A percentile compares a stretch with the other conserved stretches of the same genome.
phyloP scores from a whole-genome alignment of 1,140 invertebrate species.

The Neodiprion fabricii region DNA sequence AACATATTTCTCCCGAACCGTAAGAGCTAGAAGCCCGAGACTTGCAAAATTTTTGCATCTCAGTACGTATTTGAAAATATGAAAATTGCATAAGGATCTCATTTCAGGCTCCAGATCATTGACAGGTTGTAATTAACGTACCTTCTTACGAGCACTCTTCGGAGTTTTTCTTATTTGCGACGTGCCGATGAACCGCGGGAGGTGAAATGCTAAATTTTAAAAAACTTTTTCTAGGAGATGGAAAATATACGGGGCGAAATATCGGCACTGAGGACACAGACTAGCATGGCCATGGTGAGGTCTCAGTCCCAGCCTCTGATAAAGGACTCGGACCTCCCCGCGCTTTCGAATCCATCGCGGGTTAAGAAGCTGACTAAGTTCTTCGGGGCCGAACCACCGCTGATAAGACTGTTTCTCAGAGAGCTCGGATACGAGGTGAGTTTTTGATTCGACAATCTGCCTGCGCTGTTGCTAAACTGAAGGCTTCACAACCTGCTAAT shows the following conservation, averaged over 20 bases:
- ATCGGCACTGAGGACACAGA: conserved; percentile 75
- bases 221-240: conserved; percentile 70
- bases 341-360: conserved; percentile 80
- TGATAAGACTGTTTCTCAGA: conserved; percentile 87
- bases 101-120: too few relatives aligned
- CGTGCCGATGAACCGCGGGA: too few relatives aligned
- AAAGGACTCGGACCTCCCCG: conserved; percentile 67
- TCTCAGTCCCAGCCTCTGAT: conserved; percentile 62
- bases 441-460: neutral
- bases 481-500: too few relatives aligned
- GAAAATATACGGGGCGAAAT: conserved; percentile 87
- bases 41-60: too few relatives aligned
- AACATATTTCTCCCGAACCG: too few relatives aligned
- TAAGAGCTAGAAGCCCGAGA: too few relatives aligned
- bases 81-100: too few relatives aligned
- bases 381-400: conserved; percentile 91
- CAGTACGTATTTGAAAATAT: too few relatives aligned
- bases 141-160: too few relatives aligned
- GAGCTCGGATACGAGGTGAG: conserved; percentile 92
- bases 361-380: conserved; percentile 88
- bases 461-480: conserved; percentile 16
- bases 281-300: conserved; percentile 66
- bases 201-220: too few relatives aligned
- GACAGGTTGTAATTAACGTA: too few relatives aligned
- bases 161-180: too few relatives aligned